Conservation (phyloP, 2,888 invertebrate genomes). For the Noctua pronuba region DNA sequence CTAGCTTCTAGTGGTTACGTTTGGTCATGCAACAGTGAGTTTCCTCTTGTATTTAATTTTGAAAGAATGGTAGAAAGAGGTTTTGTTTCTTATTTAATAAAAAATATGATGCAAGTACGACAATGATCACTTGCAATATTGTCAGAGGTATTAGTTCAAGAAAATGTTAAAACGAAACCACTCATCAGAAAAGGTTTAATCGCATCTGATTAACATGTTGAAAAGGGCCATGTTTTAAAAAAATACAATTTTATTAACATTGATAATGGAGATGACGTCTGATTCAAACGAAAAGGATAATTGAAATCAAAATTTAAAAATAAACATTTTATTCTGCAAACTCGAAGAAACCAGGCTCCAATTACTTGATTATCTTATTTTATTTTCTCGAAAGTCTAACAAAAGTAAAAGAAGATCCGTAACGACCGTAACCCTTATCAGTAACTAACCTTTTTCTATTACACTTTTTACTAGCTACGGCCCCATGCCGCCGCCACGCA, state of each 20-base stretch:
- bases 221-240: slow-evolving; percentile 11
- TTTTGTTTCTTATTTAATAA: neutral
- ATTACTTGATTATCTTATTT: neutral
- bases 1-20: neutral
- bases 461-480: slow-evolving; percentile 28
- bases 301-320: neutral
- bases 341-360: neutral
- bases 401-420: slow-evolving; percentile 17
- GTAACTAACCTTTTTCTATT: slow-evolving; percentile 25
- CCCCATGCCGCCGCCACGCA: slow-evolving; percentile 11
- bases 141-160: neutral
- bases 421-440: neutral
- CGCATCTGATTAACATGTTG: neutral
- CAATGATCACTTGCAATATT: neutral
- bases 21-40: neutral
- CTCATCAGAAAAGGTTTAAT: neutral
- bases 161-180: neutral
- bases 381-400: neutral
- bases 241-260: neutral
- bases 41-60: neutral
- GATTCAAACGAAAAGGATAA: neutral
- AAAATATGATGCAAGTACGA: neutral
- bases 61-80: neutral
- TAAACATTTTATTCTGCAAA: neutral
- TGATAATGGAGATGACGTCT: neutral